Base-by-base conservation (phyloP, 1,140 invertebrate species). In the Brachionus manjavacas region DNA sequence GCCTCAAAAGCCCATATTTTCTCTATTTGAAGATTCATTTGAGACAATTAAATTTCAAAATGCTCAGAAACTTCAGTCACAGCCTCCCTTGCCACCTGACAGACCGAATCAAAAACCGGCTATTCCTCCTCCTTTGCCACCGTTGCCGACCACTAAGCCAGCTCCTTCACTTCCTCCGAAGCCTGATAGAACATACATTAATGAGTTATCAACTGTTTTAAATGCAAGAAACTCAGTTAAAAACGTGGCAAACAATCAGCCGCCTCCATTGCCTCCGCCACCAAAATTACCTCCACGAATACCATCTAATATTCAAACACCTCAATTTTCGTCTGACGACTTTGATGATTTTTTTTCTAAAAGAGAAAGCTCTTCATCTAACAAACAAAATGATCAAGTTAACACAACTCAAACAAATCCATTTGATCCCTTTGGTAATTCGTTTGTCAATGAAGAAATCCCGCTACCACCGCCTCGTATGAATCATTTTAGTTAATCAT, bases 391-490 rank as follows among this genome's bases (percentile, higher is more conserved):
- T 25, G 6, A 46, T 20, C 11, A 28, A 14, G 9, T 25, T 9
- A 12, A 31, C 6, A 28, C 3, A 25, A 23, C 14, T 25, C 72
- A 76, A 49, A 25, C 20, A 7, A 74, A 74, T 43, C 4, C 12
- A 12, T 76, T 76, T 49, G 72, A 76, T 76, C 72, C 72, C n/a
- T 76, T 76, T 49, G 72, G 41, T 25, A 46, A 46, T 76, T 76
- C 72, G 11, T 76, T 52, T 76, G 41, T 76, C 11, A 31, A 46
- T 35, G 23, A 46, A 25, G 72, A 76, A 76, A 25, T 39, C 16
- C 41, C 72, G 20, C 41, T 76, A 76, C 72, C 72, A 4, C 41
- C 41, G 1, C 72, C 72, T n/a, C 25, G 72, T 52, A 76, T 76
- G 72, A 76, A 49, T 28, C 72, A 76, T 76, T 76, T 76, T 76